Conservation (phyloP, 2,888 invertebrate genomes). For the Aelia acuminata region DNA sequence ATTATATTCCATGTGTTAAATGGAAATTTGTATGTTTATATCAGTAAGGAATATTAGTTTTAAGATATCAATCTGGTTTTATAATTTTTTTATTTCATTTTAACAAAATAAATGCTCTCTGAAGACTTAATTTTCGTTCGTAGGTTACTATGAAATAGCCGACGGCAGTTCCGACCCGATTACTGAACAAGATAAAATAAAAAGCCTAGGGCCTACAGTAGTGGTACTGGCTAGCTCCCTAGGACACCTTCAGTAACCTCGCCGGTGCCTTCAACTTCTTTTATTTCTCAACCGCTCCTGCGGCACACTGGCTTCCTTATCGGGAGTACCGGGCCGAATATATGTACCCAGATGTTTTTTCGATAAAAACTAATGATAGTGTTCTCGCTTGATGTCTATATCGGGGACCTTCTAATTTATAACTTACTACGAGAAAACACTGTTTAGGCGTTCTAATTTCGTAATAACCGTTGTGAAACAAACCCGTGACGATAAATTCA, state of each 20-base stretch:
- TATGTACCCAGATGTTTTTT: conserved; percentile 28
- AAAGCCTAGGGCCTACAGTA: neutral
- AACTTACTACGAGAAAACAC: neutral
- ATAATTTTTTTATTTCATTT: too few species aligned
- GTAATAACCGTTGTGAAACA: conserved; percentile 9
- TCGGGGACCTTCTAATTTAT: neutral
- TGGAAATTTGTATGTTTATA: too few species aligned
- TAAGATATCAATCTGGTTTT: too few species aligned
- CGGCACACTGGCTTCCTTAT: conserved; percentile 30
- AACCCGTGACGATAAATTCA: neutral
- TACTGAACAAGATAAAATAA: neutral
- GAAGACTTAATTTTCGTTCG: neutral
- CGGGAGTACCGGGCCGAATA: neutral
- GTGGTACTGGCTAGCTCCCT: neutral
- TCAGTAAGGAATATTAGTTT: too few species aligned
- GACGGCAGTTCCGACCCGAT: neutral
- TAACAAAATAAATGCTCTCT: too few species aligned
- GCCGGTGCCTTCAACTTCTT: neutral
- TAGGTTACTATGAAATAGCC: neutral
- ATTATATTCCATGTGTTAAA: too few species aligned
- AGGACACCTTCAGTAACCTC: neutral
- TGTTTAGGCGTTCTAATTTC: neutral
- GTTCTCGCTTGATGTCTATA: neutral
- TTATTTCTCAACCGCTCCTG: neutral
- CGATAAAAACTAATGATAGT: conserved; percentile 7